Conservation (phyloP, 2,113 vertebrate species). For the Chloroceryle aenea region DNA sequence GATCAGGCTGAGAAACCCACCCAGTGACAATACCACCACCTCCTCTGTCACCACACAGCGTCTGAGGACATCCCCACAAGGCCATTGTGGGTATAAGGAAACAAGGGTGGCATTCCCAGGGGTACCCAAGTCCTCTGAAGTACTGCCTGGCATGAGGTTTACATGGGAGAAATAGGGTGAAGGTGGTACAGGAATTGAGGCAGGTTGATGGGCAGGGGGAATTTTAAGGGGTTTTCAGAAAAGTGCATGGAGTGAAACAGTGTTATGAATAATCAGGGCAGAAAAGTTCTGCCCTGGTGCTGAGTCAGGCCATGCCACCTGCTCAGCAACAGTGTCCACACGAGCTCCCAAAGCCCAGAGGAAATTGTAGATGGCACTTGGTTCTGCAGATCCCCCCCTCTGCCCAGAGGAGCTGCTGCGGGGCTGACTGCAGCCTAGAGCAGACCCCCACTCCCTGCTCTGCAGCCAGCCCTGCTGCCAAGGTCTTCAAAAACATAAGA, state of each 20-base stretch:
- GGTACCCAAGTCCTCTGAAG: neutral
- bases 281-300: fast-evolving
- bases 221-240: neutral
- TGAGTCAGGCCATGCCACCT: fast-evolving
- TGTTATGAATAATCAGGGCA: neutral
- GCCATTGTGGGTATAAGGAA: neutral
- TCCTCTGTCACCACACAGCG: neutral
- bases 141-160: fast-evolving
- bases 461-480: neutral
- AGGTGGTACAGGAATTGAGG: neutral
- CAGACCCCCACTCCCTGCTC: neutral
- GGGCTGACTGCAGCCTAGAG: neutral
- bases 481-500: neutral
- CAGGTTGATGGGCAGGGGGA: neutral
- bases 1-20: neutral
- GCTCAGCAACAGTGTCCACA: fast-evolving
- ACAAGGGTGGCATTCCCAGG: fast-evolving
- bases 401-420: neutral
- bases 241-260: neutral
- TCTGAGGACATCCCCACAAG: neutral
- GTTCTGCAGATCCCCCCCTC: neutral
- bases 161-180: fast-evolving
- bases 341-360: neutral
- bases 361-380: fast-evolving
- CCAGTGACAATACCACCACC: neutral